Evolutionary conservation across 2,888 invertebrate species (phyloP).

Genomic region (Ormyrus labotus): DNA sequence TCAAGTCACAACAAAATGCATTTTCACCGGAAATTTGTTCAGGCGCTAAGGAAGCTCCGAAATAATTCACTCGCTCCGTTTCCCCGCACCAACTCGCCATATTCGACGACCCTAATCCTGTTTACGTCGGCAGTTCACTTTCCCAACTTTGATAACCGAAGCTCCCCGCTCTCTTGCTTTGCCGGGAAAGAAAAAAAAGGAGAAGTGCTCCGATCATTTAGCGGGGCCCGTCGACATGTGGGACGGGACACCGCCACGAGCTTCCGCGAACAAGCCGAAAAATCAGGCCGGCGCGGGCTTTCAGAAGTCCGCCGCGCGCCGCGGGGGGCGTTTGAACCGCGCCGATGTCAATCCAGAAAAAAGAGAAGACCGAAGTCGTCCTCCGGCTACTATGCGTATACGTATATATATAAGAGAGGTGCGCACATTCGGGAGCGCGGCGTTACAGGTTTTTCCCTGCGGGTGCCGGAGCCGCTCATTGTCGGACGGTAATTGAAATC

Average conservation of each 20-base stretch:
- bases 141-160: conserved; percentile 48
- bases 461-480: background rate
- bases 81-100: background rate
- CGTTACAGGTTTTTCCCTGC: conserved; percentile 15
- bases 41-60: background rate
- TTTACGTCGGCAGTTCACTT: conserved; percentile 20
- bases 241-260: conserved; percentile 47
- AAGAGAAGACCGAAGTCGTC: background rate
- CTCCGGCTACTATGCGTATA: background rate
- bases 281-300: conserved; percentile 59
- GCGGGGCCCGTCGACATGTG: conserved; percentile 14
- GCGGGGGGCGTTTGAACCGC: conserved; percentile 69
- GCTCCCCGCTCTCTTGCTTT: background rate
- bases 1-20: background rate
- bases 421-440: conserved; percentile 26
- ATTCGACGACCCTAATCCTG: conserved; percentile 32
- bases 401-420: background rate
- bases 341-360: conserved; percentile 69
- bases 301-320: conserved; percentile 60
- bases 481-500: conserved; percentile 41
- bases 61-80: conserved; percentile 4
- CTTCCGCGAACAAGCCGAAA: conserved; percentile 63
- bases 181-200: background rate
- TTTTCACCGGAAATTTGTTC: conserved; percentile 22
- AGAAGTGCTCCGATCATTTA: conserved; percentile 33